Base-by-base conservation (phyloP, 2,797 vertebrate species). In the Lindbergichthys nudifrons region DNA sequence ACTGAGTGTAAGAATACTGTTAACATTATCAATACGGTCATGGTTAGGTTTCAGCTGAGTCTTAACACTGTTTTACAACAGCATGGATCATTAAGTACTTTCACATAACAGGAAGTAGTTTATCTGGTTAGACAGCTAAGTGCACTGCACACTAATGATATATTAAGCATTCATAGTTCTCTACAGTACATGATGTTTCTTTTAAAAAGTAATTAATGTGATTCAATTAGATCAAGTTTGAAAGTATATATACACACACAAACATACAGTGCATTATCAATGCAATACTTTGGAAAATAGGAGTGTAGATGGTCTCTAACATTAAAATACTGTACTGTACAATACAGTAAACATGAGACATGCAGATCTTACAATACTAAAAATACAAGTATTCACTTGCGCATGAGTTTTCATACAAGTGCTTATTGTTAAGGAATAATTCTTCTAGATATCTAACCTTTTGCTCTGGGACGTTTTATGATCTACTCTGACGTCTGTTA, bases 221-320 rank as follows among this genome's bases (percentile, higher is more conserved):
- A 65, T 45, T 10, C 57, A 48, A 42, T 10, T 32, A 64, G 5
- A 6, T 65, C 13, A 70, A 51, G 67, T 62, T 54, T 15, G 53
- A 53, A 36, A 42, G 41, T 42, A 11, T 36, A 9, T 36, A 36
- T 9, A 63, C 30, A 30, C 30, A 30, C 32, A 36, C 32, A 36
- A 1, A 36, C 32, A 36, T 0, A 36, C 32, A 36, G 26, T 26
- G 26, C 26, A 36, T 75, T 74, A 26, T 12, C 18, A 62, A 26
- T 41, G 19, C 18, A 21, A 8, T 10, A 57, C 26, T 70, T 71
- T 67, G 18, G 12, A 16, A 56, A 45, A 45, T 15, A 70, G 39
- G 72, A 85, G 80, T 73, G 61, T 15, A 21, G 67, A 66, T 70
- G 71, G 65, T 78, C 64, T 77, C n/a, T 57, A 52, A 78, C 26